phyloP scores from a whole-genome alignment of 2,113 vertebrate genomes.

The Shinisaurus crocodilurus region DNA sequence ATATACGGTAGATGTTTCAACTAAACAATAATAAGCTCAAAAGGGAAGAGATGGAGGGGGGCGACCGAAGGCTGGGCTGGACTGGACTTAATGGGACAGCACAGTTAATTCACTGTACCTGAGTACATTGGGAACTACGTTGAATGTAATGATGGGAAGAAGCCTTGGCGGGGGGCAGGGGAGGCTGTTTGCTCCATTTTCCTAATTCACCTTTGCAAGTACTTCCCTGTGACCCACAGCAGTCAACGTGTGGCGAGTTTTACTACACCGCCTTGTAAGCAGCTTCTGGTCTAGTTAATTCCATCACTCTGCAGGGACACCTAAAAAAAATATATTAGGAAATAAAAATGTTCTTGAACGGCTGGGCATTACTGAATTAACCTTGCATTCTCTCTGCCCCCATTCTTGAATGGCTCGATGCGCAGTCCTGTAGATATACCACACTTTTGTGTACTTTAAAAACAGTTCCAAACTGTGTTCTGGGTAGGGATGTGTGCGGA shows the following conservation, averaged over 20 bases:
- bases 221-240: background rate
- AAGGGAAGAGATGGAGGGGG: background rate
- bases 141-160: background rate
- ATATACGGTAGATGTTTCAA: background rate
- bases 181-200: background rate
- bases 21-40: background rate
- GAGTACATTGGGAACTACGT: background rate
- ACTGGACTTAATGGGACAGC: background rate
- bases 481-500: too few relatives aligned
- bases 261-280: background rate
- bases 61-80: background rate
- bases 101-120: background rate
- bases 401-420: too few relatives aligned
- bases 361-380: background rate
- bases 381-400: background rate
- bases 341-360: background rate
- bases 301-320: too few relatives aligned
- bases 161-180: background rate
- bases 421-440: background rate
- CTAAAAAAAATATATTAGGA: background rate
- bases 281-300: background rate
- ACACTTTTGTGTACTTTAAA: background rate
- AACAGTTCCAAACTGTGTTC: too few relatives aligned
- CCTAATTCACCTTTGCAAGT: background rate
- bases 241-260: background rate